phyloP scores from a whole-genome alignment of 2,888 invertebrate genomes.

The Acanthacorydalis orientalis region DNA sequence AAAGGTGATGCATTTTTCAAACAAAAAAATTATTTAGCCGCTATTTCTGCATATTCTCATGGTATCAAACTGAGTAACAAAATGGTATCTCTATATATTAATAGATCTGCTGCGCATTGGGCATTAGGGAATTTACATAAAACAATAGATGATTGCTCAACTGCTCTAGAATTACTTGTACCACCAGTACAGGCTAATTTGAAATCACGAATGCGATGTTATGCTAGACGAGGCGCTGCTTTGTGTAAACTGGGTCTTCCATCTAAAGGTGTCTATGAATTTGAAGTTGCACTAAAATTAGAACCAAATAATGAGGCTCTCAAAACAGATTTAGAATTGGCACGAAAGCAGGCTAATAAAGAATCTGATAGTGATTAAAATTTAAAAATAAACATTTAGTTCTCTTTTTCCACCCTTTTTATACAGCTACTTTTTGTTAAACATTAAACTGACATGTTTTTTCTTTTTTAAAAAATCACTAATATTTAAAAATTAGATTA shows the following conservation, averaged over 20 bases:
- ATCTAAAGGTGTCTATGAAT: slow-evolving; percentile 53
- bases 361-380: not conserved
- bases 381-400: no score
- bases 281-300: slow-evolving; percentile 54
- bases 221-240: slow-evolving; percentile 57
- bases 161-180: slow-evolving; percentile 56
- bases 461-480: no score
- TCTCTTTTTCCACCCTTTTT: no score
- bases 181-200: slow-evolving; percentile 58
- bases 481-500: no score
- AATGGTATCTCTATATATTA: slow-evolving; percentile 55
- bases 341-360: not conserved
- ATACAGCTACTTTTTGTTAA: no score
- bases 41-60: slow-evolving; percentile 66
- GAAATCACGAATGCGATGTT: slow-evolving; percentile 50
- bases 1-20: slow-evolving; percentile 69
- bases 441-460: no score
- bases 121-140: slow-evolving; percentile 55
- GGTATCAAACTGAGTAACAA: slow-evolving; percentile 58
- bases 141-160: slow-evolving; percentile 34
- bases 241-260: slow-evolving; percentile 51
- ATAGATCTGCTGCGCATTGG: slow-evolving; percentile 66
- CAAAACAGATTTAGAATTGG: slow-evolving; percentile 31
- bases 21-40: slow-evolving; percentile 57
- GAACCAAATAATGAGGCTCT: slow-evolving; percentile 43